Percentiles rank a stretch among this genome's conserved stretches.
These are phyloP conservation scores for Eulimnadia texana DNA, from an alignment of 1,140 invertebrate species.

Conservation along the genomic window DNA sequence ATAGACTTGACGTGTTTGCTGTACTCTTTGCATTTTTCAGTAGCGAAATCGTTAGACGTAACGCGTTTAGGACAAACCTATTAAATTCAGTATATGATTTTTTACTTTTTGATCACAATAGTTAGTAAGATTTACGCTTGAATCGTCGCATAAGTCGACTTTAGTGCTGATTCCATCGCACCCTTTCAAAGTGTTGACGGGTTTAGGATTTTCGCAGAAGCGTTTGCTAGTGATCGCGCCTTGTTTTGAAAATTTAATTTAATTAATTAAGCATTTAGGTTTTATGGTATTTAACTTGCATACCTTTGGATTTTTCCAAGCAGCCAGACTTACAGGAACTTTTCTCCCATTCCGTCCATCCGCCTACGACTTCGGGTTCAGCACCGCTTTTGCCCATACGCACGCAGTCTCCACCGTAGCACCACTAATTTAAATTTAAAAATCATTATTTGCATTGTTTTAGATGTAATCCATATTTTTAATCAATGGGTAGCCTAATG, in stretches of 20 bases:
- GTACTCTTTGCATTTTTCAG: slow-evolving; percentile 43
- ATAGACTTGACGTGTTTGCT: slow-evolving; percentile 39
- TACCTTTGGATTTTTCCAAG: slow-evolving; percentile 39
- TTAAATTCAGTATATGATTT: slow-evolving; percentile 5
- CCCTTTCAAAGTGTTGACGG: slow-evolving; percentile 34
- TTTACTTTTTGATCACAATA: no score
- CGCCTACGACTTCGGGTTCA: slow-evolving; percentile 32
- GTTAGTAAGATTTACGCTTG: slow-evolving; percentile 40
- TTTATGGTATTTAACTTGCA: background rate
- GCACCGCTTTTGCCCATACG: background rate
- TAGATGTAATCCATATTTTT: no score
- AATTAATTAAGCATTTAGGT: no score
- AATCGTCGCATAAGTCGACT: slow-evolving; percentile 46
- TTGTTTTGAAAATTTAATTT: background rate
- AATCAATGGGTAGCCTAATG: no score
- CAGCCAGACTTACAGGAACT: slow-evolving; percentile 49
- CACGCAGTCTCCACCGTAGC: slow-evolving; percentile 21
- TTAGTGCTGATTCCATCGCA: slow-evolving; percentile 47
- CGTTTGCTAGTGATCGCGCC: slow-evolving; percentile 23
- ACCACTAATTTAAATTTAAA: slow-evolving; percentile 21
- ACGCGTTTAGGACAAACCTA: slow-evolving; percentile 27
- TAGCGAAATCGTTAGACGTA: slow-evolving; percentile 38
- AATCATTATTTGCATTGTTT: no score
- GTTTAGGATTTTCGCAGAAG: slow-evolving; percentile 37
- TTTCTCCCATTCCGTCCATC: slow-evolving; percentile 46